Evolutionary conservation across 2,888 invertebrate genomes (phyloP).

Genomic region (Zootermopsis nevadensis): DNA sequence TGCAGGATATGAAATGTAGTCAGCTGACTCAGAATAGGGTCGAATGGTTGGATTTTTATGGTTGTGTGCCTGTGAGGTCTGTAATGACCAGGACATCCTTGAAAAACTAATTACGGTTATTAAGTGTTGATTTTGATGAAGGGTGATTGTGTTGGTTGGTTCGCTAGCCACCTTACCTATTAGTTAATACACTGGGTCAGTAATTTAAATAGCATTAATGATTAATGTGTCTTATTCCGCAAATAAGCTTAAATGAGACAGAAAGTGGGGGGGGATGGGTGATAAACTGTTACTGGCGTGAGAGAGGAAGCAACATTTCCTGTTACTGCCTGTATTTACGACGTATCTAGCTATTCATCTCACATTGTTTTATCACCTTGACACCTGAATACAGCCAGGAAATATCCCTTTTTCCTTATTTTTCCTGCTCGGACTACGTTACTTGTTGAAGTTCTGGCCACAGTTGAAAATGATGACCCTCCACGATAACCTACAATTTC

Average conservation of each 20-base stretch:
- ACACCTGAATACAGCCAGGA: conserved; percentile 40
- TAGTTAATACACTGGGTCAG: background rate
- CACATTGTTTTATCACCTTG: conserved; percentile 45
- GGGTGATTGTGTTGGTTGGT: too few relatives aligned
- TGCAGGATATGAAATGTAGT: too few relatives aligned
- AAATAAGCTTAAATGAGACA: background rate
- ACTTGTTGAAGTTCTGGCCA: background rate
- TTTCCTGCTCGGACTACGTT: conserved; percentile 10
- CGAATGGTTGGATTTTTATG: too few relatives aligned
- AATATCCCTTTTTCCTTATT: conserved; percentile 14
- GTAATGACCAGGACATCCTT: too few relatives aligned
- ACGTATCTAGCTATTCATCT: conserved; percentile 45
- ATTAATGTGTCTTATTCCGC: conserved; percentile 31
- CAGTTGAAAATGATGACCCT: background rate
- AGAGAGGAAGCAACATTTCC: conserved; percentile 48
- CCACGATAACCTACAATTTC: background rate
- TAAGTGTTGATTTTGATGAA: too few relatives aligned
- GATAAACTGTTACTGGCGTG: background rate
- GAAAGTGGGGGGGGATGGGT: background rate
- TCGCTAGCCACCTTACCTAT: too few relatives aligned
- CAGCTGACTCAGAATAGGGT: too few relatives aligned
- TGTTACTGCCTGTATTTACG: conserved; percentile 30
- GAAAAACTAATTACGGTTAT: too few relatives aligned
- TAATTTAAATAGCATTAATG: background rate
- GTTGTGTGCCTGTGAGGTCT: too few relatives aligned